Base-by-base conservation (phyloP, 2,888 invertebrate species). In the Podotricha telesiphe region DNA sequence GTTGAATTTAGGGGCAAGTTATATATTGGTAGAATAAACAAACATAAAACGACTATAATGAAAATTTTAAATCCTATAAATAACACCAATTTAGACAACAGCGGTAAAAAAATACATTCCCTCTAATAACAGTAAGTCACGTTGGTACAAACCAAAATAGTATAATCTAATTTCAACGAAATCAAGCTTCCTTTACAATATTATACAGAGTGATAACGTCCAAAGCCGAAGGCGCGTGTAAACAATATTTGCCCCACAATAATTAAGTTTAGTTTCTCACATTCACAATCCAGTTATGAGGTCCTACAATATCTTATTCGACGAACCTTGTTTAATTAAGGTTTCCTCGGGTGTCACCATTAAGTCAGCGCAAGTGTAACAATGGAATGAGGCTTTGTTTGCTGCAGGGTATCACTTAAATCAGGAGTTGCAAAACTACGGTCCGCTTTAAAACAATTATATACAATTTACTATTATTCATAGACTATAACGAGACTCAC, bases 261-360 rank as follows among this genome's bases (percentile, higher is more conserved):
- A 71, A 69, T 69, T 63, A 69, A 67, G 55, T 67, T 64, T 56
- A 56, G 67, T 71, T 53, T 67, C 61, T 59, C 63, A 64, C 59
- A 69, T 71, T 69, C 71, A 22, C 64, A 67, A 66, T 70, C 55
- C 53, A 69, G 71, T 76, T 72, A 74, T 72, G 76, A 75, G 78
- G 77, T 78, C 80, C 80, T 79, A 84, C 84, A 83, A 77, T 83
- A 83, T 84, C 84, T 82, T 82, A 83, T 83, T 83, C 80, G 78
- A 77, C 77, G 82, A 79, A 82, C 84, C 82, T 83, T 84, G 81
- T 85, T 88, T 89, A 90, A 91, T 90, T 88, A 90, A 90, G 86
- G 82, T 86, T 88, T 87, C 86, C 88, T 87, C 85, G 83, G 84
- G 86, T 89, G 90, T 89, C 87, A 88, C 85, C 86, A 88, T 90